These are phyloP conservation scores for Bettongia penicillata DNA, from an alignment of 2,113 vertebrate species.

Conservation along the genomic window DNA sequence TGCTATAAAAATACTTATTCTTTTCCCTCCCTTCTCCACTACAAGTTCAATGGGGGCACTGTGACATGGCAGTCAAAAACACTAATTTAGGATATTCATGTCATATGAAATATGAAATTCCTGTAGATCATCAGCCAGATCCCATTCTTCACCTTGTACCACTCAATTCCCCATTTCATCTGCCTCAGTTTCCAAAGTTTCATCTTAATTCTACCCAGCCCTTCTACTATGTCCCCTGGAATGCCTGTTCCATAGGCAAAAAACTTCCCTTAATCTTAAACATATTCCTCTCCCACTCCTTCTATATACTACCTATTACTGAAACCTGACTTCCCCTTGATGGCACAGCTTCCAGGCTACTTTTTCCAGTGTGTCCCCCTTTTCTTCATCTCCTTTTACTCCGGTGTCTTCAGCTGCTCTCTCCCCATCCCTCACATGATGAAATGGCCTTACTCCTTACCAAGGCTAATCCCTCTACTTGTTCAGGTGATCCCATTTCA, in stretches of 20 bases:
- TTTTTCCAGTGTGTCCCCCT: no score
- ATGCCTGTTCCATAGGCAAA: neutral
- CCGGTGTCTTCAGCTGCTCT: no score
- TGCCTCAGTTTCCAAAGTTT: neutral
- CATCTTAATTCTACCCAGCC: neutral
- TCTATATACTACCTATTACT: no score
- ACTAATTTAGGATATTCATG: neutral
- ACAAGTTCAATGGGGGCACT: neutral
- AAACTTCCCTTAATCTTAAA: no score
- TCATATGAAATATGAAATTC: neutral
- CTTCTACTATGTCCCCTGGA: neutral
- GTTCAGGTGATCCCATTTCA: no score
- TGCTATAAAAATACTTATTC: neutral
- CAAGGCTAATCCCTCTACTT: no score
- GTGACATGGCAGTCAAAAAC: neutral
- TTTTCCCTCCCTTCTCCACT: neutral
- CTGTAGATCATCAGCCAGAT: neutral
- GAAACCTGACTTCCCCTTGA: no score
- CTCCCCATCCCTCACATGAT: no score
- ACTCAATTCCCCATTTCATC: neutral
- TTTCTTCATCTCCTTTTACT: no score
- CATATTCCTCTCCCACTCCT: no score
- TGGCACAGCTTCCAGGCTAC: no score
- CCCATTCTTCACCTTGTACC: neutral
- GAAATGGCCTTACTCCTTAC: no score